Evolutionary conservation across 2,888 invertebrate species (phyloP).

Genomic region (Abrostola tripartita): DNA sequence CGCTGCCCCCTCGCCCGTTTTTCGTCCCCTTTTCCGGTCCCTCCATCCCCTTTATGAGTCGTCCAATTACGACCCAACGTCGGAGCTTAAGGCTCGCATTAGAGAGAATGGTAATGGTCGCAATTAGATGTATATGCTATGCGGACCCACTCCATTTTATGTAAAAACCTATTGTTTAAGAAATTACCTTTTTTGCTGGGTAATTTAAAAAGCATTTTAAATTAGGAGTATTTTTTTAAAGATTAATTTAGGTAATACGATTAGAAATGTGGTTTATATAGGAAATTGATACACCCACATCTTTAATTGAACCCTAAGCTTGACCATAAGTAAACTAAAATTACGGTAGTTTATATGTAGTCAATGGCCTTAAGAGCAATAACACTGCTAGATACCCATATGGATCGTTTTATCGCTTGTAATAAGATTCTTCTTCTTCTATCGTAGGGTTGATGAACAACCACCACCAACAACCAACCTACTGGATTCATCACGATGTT

Average conservation of each 20-base stretch:
- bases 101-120: constrained; percentile 71
- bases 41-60: constrained; percentile 84
- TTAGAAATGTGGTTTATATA: too few relatives aligned
- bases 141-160: constrained; percentile 41
- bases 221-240: background rate
- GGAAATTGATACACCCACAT: too few relatives aligned
- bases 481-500: too few relatives aligned
- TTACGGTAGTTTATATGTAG: too few relatives aligned
- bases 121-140: constrained; percentile 67
- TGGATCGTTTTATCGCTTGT: too few relatives aligned
- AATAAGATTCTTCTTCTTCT: too few relatives aligned
- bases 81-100: constrained; percentile 85
- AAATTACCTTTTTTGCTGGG: constrained; percentile 36
- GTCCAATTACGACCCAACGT: constrained; percentile 85
- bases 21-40: constrained; percentile 82
- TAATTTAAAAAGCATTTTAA: background rate
- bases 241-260: background rate
- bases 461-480: too few relatives aligned
- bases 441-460: too few relatives aligned
- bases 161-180: constrained; percentile 41
- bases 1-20: constrained; percentile 66
- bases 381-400: too few relatives aligned
- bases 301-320: too few relatives aligned
- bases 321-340: too few relatives aligned
- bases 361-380: too few relatives aligned